Conservation (phyloP, 2,888 invertebrate species). For the Endotricha flammealis region DNA sequence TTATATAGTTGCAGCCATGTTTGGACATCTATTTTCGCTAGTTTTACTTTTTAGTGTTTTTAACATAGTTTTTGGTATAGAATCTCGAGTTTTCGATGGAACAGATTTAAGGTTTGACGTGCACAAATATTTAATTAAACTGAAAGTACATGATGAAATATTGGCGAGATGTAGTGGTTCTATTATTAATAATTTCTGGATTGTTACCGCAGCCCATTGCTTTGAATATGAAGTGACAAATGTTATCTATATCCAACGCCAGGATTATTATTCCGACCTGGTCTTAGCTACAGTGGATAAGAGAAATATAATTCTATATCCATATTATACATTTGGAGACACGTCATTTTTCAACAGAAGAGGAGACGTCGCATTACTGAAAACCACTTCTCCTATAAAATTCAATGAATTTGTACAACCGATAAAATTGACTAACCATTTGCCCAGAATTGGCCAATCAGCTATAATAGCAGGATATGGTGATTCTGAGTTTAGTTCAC, state of each 20-base stretch:
- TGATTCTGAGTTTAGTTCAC: slow-evolving; percentile 7
- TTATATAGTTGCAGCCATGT: no score
- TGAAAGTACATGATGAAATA: slow-evolving; percentile 10
- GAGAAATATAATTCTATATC: slow-evolving; percentile 6
- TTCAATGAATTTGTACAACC: slow-evolving; percentile 20
- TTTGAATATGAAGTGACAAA: slow-evolving; percentile 10
- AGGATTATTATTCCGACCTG: slow-evolving; percentile 2
- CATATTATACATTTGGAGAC: neutral
- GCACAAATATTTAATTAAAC: slow-evolving; percentile 26
- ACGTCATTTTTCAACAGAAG: slow-evolving; percentile 5
- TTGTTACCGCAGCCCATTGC: slow-evolving; percentile 32
- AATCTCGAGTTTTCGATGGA: slow-evolving; percentile 20
- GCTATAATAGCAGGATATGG: slow-evolving; percentile 30
- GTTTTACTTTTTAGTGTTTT: neutral
- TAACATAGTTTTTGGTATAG: slow-evolving; percentile 2
- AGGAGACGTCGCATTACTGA: slow-evolving; percentile 28
- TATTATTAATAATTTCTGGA: slow-evolving; percentile 24
- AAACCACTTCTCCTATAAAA: slow-evolving; percentile 17
- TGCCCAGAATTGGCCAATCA: slow-evolving; percentile 6
- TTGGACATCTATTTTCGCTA: no score
- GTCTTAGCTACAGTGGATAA: slow-evolving; percentile 14
- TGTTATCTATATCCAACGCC: slow-evolving; percentile 11
- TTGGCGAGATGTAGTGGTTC: slow-evolving; percentile 27
- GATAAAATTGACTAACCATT: slow-evolving; percentile 14
- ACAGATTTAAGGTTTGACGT: slow-evolving; percentile 13